phyloP scores from a whole-genome alignment of 2,797 vertebrate genomes.

The Tokudaia tokunoshimensis region DNA sequence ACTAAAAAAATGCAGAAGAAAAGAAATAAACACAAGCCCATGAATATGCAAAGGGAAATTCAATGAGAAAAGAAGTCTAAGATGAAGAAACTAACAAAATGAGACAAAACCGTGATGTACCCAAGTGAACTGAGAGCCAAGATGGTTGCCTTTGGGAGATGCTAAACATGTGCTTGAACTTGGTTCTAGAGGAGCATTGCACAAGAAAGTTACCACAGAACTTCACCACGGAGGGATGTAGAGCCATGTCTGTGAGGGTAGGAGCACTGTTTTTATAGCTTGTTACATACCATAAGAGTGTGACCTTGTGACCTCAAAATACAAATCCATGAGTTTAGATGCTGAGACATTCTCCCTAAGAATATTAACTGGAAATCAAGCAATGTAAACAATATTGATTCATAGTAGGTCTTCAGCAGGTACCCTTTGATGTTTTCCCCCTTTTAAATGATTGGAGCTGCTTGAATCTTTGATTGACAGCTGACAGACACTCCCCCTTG shows the following conservation, averaged over 20 bases:
- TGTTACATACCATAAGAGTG: rapidly evolving
- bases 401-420: neutral
- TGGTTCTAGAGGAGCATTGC: neutral
- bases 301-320: neutral
- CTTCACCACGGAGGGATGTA: too few relatives aligned
- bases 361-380: neutral
- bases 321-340: neutral
- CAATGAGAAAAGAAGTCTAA: neutral
- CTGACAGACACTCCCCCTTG: neutral
- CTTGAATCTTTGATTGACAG: neutral
- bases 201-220: neutral
- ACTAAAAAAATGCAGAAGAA: neutral
- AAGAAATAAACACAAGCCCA: neutral
- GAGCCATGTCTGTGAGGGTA: neutral
- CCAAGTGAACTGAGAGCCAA: neutral
- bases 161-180: neutral
- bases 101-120: neutral
- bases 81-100: neutral
- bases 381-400: too few relatives aligned
- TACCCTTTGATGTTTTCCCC: neutral
- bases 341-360: neutral
- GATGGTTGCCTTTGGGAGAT: neutral
- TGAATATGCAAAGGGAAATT: neutral
- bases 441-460: neutral
- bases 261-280: neutral